Percentiles rank a stretch among this genome's conserved stretches.
phyloP scores from a whole-genome alignment of 2,888 invertebrate genomes.

The Xiphydria camelus region DNA sequence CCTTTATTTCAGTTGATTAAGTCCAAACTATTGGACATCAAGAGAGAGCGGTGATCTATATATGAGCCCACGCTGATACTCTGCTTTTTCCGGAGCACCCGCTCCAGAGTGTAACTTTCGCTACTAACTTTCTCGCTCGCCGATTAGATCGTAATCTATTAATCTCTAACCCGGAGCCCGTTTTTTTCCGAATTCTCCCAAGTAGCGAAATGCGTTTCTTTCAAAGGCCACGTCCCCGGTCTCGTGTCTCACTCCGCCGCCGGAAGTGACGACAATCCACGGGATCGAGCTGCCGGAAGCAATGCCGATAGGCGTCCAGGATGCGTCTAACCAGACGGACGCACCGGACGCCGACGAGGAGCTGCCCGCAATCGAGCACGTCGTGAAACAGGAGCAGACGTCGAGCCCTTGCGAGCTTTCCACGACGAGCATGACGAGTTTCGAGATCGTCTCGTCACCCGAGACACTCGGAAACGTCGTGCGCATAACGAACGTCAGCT shows the following conservation, averaged over 20 bases:
- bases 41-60: no score
- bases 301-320: constrained; percentile 68
- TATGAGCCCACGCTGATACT: no score
- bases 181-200: constrained; percentile 5
- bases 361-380: constrained; percentile 28
- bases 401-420: constrained; percentile 42
- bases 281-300: constrained; percentile 57
- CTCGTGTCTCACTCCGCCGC: constrained; percentile 68
- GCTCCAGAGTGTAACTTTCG: no score
- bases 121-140: no score
- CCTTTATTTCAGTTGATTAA: no score
- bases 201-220: constrained; percentile 48
- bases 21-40: no score
- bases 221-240: constrained; percentile 60
- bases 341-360: constrained; percentile 60
- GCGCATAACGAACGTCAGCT: constrained; percentile 55
- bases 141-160: no score
- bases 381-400: constrained; percentile 47
- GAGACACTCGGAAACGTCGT: constrained; percentile 43
- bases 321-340: constrained; percentile 84
- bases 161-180: neutral
- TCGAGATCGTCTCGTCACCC: constrained; percentile 40
- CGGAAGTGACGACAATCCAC: constrained; percentile 60
- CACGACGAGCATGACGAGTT: constrained; percentile 29
- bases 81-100: no score